A percentile compares a stretch with the other conserved stretches of the same genome.
These are phyloP conservation scores for Mesorhabditis spiculigera DNA, from an alignment of 2,888 invertebrate species.

Conservation along the genomic window DNA sequence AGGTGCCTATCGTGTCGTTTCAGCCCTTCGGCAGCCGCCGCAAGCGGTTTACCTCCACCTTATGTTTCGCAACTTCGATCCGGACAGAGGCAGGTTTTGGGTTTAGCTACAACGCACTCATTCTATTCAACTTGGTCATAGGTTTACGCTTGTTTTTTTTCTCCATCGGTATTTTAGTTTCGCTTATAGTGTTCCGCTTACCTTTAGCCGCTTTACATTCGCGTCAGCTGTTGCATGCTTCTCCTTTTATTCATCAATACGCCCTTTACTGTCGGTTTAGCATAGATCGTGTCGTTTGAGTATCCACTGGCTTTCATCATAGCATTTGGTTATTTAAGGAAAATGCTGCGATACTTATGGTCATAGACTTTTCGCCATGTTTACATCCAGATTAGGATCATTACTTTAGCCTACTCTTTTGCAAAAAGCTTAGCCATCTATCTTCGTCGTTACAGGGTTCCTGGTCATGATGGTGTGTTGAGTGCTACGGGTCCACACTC, in stretches of 20 bases:
- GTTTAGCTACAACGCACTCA: background rate
- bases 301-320: too few relatives aligned
- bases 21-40: constrained; percentile 21
- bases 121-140: background rate
- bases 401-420: too few relatives aligned
- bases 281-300: too few relatives aligned
- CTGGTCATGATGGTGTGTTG: background rate
- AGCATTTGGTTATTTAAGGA: too few relatives aligned
- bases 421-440: too few relatives aligned
- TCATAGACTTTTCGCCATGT: too few relatives aligned
- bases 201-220: background rate
- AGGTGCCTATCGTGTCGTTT: constrained; percentile 10
- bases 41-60: constrained; percentile 10
- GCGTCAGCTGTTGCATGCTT: constrained; percentile 1
- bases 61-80: background rate
- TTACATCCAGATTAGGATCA: too few relatives aligned
- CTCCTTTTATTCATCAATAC: background rate
- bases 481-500: constrained; percentile 23
- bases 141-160: background rate
- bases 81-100: background rate
- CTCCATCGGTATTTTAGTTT: background rate
- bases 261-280: background rate
- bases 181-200: background rate
- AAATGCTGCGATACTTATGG: too few relatives aligned
- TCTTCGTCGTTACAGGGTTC: too few relatives aligned